phyloP scores from a whole-genome alignment of 2,113 vertebrate genomes.

The Electrona antarctica region DNA sequence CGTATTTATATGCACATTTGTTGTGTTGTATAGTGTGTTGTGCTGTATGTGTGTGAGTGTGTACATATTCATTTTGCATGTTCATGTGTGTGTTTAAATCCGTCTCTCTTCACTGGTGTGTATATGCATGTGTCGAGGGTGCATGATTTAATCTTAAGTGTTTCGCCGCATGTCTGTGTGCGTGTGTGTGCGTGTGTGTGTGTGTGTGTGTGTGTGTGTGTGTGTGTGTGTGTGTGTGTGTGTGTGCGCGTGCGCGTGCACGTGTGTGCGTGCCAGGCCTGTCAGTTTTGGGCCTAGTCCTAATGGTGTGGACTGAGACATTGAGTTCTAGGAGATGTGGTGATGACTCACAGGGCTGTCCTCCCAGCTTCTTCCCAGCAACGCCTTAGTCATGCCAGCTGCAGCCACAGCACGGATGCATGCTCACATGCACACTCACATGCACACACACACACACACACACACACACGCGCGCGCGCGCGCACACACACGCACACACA shows the following conservation, averaged over 20 bases:
- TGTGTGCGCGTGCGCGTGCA: conserved; percentile 16
- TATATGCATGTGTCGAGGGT: not conserved
- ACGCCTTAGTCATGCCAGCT: conserved; percentile 76
- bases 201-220: conserved; percentile 16
- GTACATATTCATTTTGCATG: not conserved
- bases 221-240: conserved; percentile 6
- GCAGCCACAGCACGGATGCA: conserved; percentile 59
- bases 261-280: conserved; percentile 29
- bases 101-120: not conserved
- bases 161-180: not conserved
- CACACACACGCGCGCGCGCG: conserved; percentile 8
- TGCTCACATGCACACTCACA: conserved; percentile 13
- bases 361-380: conserved; percentile 80
- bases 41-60: conserved; percentile 24
- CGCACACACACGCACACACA: conserved; percentile 1
- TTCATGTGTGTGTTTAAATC: not conserved
- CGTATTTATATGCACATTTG: too few relatives aligned
- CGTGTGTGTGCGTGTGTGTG: not conserved
- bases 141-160: not conserved
- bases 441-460: conserved; percentile 12
- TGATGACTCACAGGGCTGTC: conserved; percentile 78
- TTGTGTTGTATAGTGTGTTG: too few relatives aligned
- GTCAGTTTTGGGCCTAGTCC: conserved; percentile 62
- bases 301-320: conserved; percentile 67
- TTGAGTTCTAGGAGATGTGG: conserved; percentile 76